Percentiles rank a stretch among this genome's conserved stretches.
These are phyloP conservation scores for Hyposoter didymator DNA, from an alignment of 2,888 invertebrate species.

Conservation along the genomic window DNA sequence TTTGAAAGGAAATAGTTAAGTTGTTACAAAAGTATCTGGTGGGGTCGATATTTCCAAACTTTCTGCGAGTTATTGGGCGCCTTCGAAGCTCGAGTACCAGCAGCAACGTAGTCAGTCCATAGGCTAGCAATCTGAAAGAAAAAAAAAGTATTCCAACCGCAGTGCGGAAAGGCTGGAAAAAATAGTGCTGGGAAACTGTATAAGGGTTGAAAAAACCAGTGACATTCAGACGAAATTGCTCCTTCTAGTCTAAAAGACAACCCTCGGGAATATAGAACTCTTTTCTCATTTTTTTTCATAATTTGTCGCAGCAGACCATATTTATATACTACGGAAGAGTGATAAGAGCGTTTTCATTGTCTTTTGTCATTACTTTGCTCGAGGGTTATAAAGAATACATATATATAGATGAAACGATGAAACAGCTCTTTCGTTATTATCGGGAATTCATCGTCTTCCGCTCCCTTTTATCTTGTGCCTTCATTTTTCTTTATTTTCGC, in stretches of 20 bases:
- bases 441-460: constrained; percentile 4
- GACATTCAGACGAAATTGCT: neutral
- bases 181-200: constrained; percentile 17
- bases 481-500: constrained; percentile 16
- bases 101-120: neutral
- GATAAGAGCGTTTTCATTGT: constrained; percentile 27
- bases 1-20: neutral
- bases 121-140: neutral
- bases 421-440: constrained; percentile 6
- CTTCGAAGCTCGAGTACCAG: neutral
- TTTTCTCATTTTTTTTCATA: neutral
- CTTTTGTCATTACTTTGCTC: neutral
- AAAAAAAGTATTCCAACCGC: constrained; percentile 1
- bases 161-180: constrained; percentile 35
- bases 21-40: neutral
- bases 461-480: neutral
- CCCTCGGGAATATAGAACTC: neutral
- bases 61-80: neutral
- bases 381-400: constrained; percentile 1
- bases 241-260: neutral
- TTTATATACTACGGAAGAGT: neutral
- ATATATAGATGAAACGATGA: neutral
- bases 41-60: neutral
- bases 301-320: neutral
- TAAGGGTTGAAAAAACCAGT: constrained; percentile 8